Evolutionary conservation across 2,797 vertebrate genomes (phyloP), one percentile per base, ranked within the genome.

Genomic region (Dryobates pubescens): DNA sequence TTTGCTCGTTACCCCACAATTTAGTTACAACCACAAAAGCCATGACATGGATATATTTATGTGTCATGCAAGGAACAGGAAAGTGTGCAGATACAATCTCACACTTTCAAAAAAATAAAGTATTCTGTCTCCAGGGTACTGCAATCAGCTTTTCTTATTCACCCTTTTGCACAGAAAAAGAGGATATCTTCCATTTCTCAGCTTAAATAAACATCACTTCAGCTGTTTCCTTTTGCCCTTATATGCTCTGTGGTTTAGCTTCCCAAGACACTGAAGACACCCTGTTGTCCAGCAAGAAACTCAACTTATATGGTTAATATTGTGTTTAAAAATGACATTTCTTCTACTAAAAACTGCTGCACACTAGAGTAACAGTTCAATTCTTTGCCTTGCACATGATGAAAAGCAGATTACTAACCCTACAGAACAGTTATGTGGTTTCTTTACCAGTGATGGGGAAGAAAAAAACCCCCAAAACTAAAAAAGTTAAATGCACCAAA

Each of bases 1-100:
- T 76, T 68, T 76, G 45, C 45, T 70, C 27, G 22, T 47, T 41
- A 76, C 22, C 7, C 9, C 34, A 20, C 12, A 70, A 27, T 5
- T 47, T 43, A 49, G 13, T 27, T 38, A 36, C 32, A 38, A 38
- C 18, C 18, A 15, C 32, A 62, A 30, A 73, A 69, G 30, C 43
- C 11, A 30, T 2, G 1, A 75, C 4, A 30, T 0, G 18, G 24
- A 17, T 53, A 32, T 4, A 9, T 34, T 67, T 24, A 47, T 3
- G 1, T 24, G 14, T 19, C 54, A 65, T 16, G 63, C 30, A 89
- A 77, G 34, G 67, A 57, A 36, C 5, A 10, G 7, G 56, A 59
- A 81, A 41, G 16, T 29, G 4, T 51, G 26, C 13, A 56, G 7
- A 45, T 63, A 63, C 15, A 7, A 72, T 16, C 15, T 47, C 43